A percentile compares a stretch with the other conserved stretches of the same genome.
Evolutionary conservation across 1,140 invertebrate genomes (phyloP).

Genomic region (Lepidurus apus): DNA sequence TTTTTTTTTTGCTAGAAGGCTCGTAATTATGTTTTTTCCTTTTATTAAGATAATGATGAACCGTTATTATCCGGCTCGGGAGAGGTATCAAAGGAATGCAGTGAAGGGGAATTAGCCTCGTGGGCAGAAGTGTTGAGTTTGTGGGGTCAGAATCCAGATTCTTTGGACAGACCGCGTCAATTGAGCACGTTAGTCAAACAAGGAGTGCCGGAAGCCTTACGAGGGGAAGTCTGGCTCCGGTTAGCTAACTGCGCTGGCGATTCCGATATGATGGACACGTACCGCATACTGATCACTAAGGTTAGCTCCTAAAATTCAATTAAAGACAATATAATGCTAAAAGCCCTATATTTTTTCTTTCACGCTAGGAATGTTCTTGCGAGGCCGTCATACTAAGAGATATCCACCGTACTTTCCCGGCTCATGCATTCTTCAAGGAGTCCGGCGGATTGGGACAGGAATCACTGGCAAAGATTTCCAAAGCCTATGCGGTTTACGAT

Average conservation of each 20-base stretch:
- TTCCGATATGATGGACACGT: conserved; percentile 81
- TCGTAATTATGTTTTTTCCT: conserved; percentile 11
- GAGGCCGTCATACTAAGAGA: conserved; percentile 92
- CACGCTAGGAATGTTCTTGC: conserved; percentile 64
- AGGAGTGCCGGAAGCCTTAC: conserved; percentile 90
- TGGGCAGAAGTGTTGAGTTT: conserved; percentile 85
- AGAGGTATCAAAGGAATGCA: conserved; percentile 91
- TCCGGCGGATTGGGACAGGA: conserved; percentile 87
- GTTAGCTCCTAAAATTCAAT: conserved; percentile 46
- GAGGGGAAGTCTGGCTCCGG: conserved; percentile 96
- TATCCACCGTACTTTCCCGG: conserved; percentile 96
- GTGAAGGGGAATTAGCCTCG: conserved; percentile 79
- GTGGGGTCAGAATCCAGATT: conserved; percentile 55
- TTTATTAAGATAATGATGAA: conserved; percentile 76
- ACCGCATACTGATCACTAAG: conserved; percentile 85
- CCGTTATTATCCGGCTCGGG: conserved; percentile 93
- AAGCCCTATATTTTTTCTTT: conserved; percentile 35
- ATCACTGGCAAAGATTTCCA: conserved; percentile 87
- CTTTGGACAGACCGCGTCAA: conserved; percentile 66
- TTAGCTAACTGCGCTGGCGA: conserved; percentile 79
- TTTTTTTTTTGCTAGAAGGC: background rate
- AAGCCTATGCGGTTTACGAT: conserved; percentile 96
- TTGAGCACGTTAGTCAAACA: conserved; percentile 69
- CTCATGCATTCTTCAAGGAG: conserved; percentile 95
- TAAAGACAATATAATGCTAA: conserved; percentile 32